Evolutionary conservation across 1,140 invertebrate species (phyloP).

Genomic region (Anthonomus grandis): DNA sequence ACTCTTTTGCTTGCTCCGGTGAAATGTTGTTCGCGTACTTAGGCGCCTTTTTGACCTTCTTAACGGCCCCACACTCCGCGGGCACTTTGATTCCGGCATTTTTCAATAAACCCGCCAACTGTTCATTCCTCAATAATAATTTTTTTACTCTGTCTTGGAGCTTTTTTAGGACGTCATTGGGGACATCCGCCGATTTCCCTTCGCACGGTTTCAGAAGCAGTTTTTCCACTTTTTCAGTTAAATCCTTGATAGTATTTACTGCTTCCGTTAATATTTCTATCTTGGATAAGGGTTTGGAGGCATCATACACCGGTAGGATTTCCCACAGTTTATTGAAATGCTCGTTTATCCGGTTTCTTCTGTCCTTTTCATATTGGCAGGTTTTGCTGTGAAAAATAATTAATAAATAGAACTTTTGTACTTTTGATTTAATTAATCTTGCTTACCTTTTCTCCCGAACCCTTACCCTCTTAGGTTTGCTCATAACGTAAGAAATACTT

Average conservation of each 20-base stretch:
- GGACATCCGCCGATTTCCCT: slow-evolving; percentile 37
- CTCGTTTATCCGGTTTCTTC: slow-evolving; percentile 52
- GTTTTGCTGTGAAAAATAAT: slow-evolving; percentile 38
- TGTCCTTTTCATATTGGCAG: slow-evolving; percentile 53
- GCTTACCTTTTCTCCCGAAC: too few relatives aligned
- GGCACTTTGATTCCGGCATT: slow-evolving; percentile 51
- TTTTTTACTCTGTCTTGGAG: slow-evolving; percentile 48
- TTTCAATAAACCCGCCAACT: slow-evolving; percentile 48
- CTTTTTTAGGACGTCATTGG: slow-evolving; percentile 46
- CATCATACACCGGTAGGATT: slow-evolving; percentile 52
- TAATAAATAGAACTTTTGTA: too few relatives aligned
- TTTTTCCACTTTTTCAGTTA: slow-evolving; percentile 49
- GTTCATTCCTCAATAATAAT: slow-evolving; percentile 49
- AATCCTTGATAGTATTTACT: slow-evolving; percentile 48
- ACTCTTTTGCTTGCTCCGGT: slow-evolving; percentile 34
- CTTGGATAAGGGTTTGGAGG: slow-evolving; percentile 48
- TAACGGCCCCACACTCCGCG: slow-evolving; percentile 33
- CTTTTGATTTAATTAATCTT: too few relatives aligned
- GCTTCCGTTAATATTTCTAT: slow-evolving; percentile 52
- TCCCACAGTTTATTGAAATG: slow-evolving; percentile 50
- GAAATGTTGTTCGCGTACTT: slow-evolving; percentile 39
- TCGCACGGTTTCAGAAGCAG: slow-evolving; percentile 29
- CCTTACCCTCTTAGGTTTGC: too few relatives aligned
- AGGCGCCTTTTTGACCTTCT: slow-evolving; percentile 27
- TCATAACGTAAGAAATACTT: too few relatives aligned